Base-by-base conservation (phyloP, 2,888 invertebrate species). In the Cosmopolites sordidus region DNA sequence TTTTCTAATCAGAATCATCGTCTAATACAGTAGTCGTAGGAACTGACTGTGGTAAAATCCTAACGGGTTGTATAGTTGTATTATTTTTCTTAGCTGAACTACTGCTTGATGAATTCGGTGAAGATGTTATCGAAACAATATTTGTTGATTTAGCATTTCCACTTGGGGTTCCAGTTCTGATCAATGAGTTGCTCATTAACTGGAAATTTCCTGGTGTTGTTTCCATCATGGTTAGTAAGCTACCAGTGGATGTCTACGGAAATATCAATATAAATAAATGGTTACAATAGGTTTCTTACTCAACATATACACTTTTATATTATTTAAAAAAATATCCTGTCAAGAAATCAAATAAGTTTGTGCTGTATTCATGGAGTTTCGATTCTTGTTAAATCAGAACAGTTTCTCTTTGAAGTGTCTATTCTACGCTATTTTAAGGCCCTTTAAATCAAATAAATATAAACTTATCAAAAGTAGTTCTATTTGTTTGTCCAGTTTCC, bases 131-230 rank as follows among this genome's bases (percentile, higher is more conserved):
- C 11, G 64, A 58, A 37, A 64, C 51, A 40, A 64, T 41, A 52
- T 61, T 63, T 30, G 59, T 60, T 49, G 61, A 56, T 58, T 64
- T 64, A 33, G 56, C 56, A 40, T 61, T 56, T 12, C 22, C 4
- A 12, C 40, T 14, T 8, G 51, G 38, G 44, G 16, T 52, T 30
- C 27, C 39, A 2, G 52, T 38, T 15, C 47, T 54, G 14, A 48
- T 52, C 12, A 58, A 8, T 8, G 58, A 14, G 29, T 62, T 66
- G 43, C 64, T 64, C 15, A 67, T 56, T 9, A 71, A 56, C 58
- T 71, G 70, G 51, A 62, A 71, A 51, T 67, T 69, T 30, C 71
- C 71, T 0, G 70, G 69, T 0, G 68, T 63, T 0, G 69, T 65
- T 58, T 70, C 70, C 27, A 70, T 67, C 43, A 71, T 62, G 15